phyloP scores from a whole-genome alignment of 2,113 vertebrate species.

The Hyperoodon ampullatus region DNA sequence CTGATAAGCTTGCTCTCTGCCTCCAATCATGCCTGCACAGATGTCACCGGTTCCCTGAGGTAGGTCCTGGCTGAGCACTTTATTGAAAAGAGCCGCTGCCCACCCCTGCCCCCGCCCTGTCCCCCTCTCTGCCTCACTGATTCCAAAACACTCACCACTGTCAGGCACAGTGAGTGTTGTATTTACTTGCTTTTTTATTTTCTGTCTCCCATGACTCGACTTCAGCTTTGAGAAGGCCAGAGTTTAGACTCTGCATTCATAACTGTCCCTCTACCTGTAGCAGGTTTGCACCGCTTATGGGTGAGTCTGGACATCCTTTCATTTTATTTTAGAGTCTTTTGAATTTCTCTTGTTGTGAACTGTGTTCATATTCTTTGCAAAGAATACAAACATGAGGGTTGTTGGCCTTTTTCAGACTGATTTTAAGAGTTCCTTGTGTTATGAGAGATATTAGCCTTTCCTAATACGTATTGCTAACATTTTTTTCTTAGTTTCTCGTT shows the following conservation, averaged over 20 bases:
- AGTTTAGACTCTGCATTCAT: not conserved
- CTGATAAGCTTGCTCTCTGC: not conserved
- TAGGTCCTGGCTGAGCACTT: not conserved
- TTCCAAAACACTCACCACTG: not conserved
- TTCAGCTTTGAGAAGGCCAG: not conserved
- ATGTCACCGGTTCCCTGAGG: not conserved
- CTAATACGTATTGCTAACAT: not conserved
- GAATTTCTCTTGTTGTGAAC: not conserved
- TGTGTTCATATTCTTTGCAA: not conserved
- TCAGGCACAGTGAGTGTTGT: not conserved
- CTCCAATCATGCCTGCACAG: not conserved
- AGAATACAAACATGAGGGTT: not conserved
- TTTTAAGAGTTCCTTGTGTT: not conserved
- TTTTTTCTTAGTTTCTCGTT: not conserved
- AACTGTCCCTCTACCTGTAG: not conserved
- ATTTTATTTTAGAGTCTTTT: not conserved
- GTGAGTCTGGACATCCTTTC: not conserved
- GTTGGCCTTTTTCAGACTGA: not conserved
- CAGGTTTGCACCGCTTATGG: not conserved
- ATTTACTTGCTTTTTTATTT: not conserved
- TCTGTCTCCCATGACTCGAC: not conserved
- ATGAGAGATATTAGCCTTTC: not conserved
- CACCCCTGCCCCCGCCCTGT: not conserved
- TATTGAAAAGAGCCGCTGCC: not conserved
- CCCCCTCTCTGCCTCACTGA: not conserved